phyloP scores from a whole-genome alignment of 1,140 invertebrate genomes.

The Camponotus pennsylvanicus region DNA sequence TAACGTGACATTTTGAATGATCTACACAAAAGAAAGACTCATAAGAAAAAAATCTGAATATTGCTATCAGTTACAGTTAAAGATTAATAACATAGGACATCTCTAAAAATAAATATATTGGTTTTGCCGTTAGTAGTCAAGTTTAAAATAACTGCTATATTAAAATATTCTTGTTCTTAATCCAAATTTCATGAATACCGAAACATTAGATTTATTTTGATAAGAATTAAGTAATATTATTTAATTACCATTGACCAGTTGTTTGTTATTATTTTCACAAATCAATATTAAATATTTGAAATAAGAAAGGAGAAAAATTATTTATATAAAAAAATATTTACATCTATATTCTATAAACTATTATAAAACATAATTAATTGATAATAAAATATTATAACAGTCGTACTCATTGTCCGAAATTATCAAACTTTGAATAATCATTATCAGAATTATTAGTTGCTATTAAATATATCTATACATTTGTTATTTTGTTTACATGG shows the following conservation, averaged over 20 bases:
- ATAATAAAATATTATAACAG: background rate
- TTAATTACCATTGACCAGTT: too few relatives aligned
- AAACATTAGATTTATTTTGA: too few relatives aligned
- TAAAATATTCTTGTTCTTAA: conserved; percentile 70
- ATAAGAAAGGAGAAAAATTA: background rate
- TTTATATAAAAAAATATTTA: background rate
- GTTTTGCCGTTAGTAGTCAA: conserved; percentile 69
- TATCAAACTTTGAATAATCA: background rate
- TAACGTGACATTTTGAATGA: background rate
- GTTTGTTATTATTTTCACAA: too few relatives aligned
- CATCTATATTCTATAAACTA: background rate
- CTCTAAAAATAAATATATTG: conserved; percentile 80
- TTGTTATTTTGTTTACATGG: background rate
- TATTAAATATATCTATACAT: background rate
- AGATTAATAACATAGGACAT: conserved; percentile 80
- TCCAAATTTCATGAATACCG: conserved; percentile 47
- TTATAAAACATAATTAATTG: background rate
- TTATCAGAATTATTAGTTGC: background rate
- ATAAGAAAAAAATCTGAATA: background rate
- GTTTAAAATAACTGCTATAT: conserved; percentile 74
- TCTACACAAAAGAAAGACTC: too few relatives aligned
- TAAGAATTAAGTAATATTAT: too few relatives aligned
- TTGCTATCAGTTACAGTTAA: conserved; percentile 21
- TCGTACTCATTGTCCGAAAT: background rate
- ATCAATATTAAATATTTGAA: background rate